These are phyloP conservation scores for Penaeus chinensis DNA, from an alignment of 1,140 invertebrate genomes.

Conservation along the genomic window DNA sequence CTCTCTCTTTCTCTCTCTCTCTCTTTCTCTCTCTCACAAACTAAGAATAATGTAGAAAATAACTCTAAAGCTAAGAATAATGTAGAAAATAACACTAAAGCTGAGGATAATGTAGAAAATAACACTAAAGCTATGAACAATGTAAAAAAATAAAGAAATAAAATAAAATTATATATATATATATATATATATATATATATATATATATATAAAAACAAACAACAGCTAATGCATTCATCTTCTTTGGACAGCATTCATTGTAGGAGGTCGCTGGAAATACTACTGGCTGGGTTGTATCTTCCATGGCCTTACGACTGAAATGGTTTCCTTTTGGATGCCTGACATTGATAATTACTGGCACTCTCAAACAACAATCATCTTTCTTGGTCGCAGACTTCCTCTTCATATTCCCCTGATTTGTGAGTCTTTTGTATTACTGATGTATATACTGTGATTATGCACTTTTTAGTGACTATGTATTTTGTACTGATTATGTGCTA, in stretches of 20 bases:
- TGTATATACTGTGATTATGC: background rate
- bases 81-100: no score
- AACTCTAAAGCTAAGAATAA: no score
- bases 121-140: no score
- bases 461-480: background rate
- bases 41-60: no score
- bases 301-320: slow-evolving; percentile 77
- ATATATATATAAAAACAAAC: background rate
- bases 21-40: no score
- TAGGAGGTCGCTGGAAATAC: slow-evolving; percentile 78
- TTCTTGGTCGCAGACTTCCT: slow-evolving; percentile 77
- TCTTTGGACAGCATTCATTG: slow-evolving; percentile 72
- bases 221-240: background rate
- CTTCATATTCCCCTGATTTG: slow-evolving; percentile 80
- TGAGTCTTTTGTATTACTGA: slow-evolving; percentile 70
- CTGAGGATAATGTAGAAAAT: no score
- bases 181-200: no score
- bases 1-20: no score
- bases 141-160: no score
- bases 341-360: slow-evolving; percentile 85
- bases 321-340: slow-evolving; percentile 74
- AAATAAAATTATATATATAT: no score
- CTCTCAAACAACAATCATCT: slow-evolving; percentile 78
- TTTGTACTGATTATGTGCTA: no score
- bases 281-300: slow-evolving; percentile 78